A percentile compares a stretch with the other conserved stretches of the same genome.
Evolutionary conservation across 1,140 invertebrate species (phyloP).

Genomic region (Thalassaphorura encarpata): DNA sequence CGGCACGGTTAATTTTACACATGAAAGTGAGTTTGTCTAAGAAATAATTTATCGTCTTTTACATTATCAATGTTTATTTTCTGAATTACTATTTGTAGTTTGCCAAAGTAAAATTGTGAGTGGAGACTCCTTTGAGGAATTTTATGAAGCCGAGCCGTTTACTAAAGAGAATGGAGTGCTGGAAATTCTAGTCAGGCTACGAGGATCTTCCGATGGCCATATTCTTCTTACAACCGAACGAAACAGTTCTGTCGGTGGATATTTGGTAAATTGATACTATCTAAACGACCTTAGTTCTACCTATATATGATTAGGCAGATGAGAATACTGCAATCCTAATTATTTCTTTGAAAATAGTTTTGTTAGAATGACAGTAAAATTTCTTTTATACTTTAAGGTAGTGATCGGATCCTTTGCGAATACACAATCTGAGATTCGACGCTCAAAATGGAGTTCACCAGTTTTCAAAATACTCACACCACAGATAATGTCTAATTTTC

Average conservation of each 20-base stretch:
- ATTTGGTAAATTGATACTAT: too few relatives aligned
- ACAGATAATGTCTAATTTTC: conserved; percentile 3
- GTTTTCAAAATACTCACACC: conserved; percentile 19
- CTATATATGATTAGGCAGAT: too few relatives aligned
- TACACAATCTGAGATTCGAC: conserved; percentile 17
- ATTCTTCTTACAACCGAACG: conserved; percentile 9
- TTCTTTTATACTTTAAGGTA: conserved; percentile 17
- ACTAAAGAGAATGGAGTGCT: conserved; percentile 3
- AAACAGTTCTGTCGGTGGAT: too few relatives aligned
- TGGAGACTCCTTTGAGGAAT: too few relatives aligned
- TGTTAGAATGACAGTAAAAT: too few relatives aligned
- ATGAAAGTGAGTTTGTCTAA: conserved; percentile 22
- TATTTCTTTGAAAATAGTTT: too few relatives aligned
- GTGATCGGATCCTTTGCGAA: conserved; percentile 18
- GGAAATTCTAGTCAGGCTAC: conserved; percentile 17
- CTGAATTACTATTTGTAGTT: neutral
- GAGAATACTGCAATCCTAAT: too few relatives aligned
- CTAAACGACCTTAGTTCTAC: too few relatives aligned
- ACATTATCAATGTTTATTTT: too few relatives aligned
- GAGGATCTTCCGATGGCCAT: conserved; percentile 18
- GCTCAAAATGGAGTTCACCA: neutral
- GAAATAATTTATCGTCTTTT: too few relatives aligned
- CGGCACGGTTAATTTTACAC: conserved; percentile 6
- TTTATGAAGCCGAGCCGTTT: too few relatives aligned
- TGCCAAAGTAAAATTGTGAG: neutral